Evolutionary conservation across 1,140 invertebrate species (phyloP).

Genomic region (Schlechtendalia chinensis): DNA sequence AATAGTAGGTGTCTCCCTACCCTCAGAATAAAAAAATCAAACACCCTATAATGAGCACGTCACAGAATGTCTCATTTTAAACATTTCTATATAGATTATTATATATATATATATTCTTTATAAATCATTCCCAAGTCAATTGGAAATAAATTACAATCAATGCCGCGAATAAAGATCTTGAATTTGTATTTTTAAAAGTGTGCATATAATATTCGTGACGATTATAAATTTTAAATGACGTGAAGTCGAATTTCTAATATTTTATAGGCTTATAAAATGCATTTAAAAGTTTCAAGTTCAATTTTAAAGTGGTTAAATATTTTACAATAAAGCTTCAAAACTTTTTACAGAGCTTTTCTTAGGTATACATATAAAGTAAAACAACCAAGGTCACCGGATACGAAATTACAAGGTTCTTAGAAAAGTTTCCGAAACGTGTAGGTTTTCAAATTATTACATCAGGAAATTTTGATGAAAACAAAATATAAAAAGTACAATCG

Average conservation of each 20-base stretch:
- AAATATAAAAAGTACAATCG: not conserved
- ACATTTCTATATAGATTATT: not conserved
- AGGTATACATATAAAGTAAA: not conserved
- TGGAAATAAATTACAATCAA: not conserved
- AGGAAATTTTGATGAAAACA: not conserved
- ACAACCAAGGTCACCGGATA: constrained; percentile 1
- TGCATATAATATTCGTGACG: not conserved
- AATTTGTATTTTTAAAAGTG: not conserved
- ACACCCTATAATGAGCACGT: not conserved
- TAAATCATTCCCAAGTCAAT: not conserved
- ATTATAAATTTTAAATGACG: not conserved
- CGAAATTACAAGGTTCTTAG: constrained; percentile 18
- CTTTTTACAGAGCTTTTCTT: not conserved
- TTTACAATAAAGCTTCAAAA: not conserved
- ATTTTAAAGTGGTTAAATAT: constrained; percentile 7
- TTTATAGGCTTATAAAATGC: not conserved
- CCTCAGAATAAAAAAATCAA: not conserved
- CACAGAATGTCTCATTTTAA: not conserved
- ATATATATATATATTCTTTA: no score
- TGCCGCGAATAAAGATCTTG: not conserved
- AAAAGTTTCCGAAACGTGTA: not conserved
- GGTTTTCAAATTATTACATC: constrained; percentile 22
- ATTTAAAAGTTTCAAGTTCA: constrained; percentile 15
- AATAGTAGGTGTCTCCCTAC: constrained; percentile 12
- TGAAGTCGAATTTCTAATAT: not conserved